Evolutionary conservation across 1,140 invertebrate genomes (phyloP).

Genomic region (Drosophila ambigua): DNA sequence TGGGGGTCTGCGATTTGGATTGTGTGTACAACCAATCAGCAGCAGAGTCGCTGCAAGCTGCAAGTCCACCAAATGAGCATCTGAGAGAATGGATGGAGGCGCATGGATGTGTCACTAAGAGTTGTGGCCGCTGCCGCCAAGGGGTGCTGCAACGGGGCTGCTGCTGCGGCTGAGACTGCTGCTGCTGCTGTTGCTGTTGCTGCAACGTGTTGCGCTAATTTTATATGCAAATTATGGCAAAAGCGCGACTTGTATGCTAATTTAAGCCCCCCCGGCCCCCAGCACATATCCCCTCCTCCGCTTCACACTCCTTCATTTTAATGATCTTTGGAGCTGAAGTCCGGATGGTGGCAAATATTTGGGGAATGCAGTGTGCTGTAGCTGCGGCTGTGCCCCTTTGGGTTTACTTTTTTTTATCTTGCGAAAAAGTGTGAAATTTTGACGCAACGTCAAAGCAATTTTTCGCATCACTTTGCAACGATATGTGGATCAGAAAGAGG

Average conservation of each 20-base stretch:
- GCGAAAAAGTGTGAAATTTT: constrained; percentile 78
- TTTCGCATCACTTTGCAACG: constrained; percentile 69
- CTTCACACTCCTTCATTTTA: constrained; percentile 61
- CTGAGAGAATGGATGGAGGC: constrained; percentile 19
- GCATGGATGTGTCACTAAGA: constrained; percentile 26
- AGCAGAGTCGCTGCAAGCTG: constrained; percentile 52
- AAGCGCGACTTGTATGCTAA: constrained; percentile 80
- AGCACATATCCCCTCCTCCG: background rate
- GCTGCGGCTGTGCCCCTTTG: constrained; percentile 32
- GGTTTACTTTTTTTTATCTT: constrained; percentile 66
- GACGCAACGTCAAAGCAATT: constrained; percentile 78
- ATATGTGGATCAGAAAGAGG: constrained; percentile 68
- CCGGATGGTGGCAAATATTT: constrained; percentile 68
- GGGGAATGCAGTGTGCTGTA: constrained; percentile 53
- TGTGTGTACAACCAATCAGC: constrained; percentile 79
- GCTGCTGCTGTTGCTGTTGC: constrained; percentile 19
- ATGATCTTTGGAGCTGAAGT: constrained; percentile 51
- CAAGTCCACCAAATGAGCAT: constrained; percentile 70
- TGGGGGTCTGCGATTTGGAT: constrained; percentile 27
- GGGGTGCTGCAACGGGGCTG: background rate
- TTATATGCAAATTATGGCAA: constrained; percentile 82
- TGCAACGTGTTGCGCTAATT: constrained; percentile 79
- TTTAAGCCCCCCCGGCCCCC: constrained; percentile 38
- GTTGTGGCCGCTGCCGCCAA: background rate
- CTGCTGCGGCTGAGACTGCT: background rate